These are phyloP conservation scores for Trypoxylus dichotomus DNA, from an alignment of 1,140 invertebrate genomes.

Conservation along the genomic window DNA sequence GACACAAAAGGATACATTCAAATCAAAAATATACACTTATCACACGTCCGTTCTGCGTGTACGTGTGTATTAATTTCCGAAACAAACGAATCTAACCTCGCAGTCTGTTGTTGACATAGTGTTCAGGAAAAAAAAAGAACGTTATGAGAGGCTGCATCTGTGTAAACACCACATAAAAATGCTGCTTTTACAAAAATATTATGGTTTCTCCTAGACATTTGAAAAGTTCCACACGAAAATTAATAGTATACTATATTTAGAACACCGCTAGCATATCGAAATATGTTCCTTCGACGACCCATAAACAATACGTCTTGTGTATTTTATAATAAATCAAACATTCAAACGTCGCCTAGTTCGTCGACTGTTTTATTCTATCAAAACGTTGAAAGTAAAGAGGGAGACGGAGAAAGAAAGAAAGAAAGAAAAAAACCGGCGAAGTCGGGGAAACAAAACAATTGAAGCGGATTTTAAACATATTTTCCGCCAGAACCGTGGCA, in stretches of 20 bases:
- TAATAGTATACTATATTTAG: conserved; percentile 22
- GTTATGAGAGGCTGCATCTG: conserved; percentile 19
- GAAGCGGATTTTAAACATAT: conserved; percentile 1
- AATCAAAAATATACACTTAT: neutral
- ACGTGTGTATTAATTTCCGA: neutral
- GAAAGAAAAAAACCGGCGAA: neutral
- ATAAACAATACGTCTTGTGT: conserved; percentile 13
- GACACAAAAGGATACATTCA: too few species aligned
- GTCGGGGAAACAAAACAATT: neutral
- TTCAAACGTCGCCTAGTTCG: neutral
- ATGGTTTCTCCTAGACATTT: conserved; percentile 21
- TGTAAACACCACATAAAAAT: conserved; percentile 22
- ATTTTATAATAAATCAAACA: conserved; percentile 24
- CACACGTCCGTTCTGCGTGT: neutral
- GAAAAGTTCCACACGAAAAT: conserved; percentile 25
- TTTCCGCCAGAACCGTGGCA: neutral
- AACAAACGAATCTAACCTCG: neutral
- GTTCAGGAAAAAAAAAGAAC: conserved; percentile 4
- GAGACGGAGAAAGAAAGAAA: neutral
- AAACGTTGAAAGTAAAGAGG: neutral
- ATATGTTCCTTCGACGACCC: neutral
- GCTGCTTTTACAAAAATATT: conserved; percentile 24
- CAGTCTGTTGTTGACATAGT: conserved; percentile 2
- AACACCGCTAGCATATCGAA: neutral
- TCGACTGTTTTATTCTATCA: neutral